Conservation (phyloP, 2,113 vertebrate species). For the Ophiodon elongatus region DNA sequence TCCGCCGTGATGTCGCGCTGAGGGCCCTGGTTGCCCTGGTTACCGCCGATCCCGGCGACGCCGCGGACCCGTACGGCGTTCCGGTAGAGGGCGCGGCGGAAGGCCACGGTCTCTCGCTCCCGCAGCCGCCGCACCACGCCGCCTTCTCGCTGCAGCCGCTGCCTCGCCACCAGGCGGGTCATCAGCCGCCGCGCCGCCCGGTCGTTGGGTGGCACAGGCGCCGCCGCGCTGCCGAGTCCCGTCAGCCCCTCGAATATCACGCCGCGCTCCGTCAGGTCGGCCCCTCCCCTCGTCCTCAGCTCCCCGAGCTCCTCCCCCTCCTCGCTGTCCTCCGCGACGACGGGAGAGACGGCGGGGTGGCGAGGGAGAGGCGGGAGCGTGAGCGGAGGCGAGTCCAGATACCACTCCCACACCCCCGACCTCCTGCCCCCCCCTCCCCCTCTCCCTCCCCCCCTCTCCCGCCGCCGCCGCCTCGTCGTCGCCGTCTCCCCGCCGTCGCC, state of each 20-base stretch:
- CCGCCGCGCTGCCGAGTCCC: slow-evolving; percentile 18
- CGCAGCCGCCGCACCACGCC: slow-evolving; percentile 38
- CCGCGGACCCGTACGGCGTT: slow-evolving; percentile 84
- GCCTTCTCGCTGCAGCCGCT: slow-evolving; percentile 62
- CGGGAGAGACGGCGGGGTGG: background rate
- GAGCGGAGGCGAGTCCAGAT: slow-evolving; percentile 42
- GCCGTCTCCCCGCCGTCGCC: background rate
- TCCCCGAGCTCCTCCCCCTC: slow-evolving; percentile 46
- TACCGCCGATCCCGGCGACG: slow-evolving; percentile 51
- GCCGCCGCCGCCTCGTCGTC: slow-evolving; percentile 20
- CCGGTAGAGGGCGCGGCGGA: slow-evolving; percentile 73
- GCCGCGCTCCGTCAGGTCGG: slow-evolving; percentile 83
- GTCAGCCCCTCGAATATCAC: slow-evolving; percentile 82
- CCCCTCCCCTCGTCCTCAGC: slow-evolving; percentile 61
- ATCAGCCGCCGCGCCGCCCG: slow-evolving; percentile 54
- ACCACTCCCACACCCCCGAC: slow-evolving; percentile 61
- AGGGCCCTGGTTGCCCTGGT: no score
- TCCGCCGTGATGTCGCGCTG: slow-evolving; percentile 89
- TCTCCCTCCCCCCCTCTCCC: slow-evolving; percentile 4
- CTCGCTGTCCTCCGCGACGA: slow-evolving; percentile 5
- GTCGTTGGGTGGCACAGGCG: background rate
- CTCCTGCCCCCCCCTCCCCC: background rate
- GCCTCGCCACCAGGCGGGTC: slow-evolving; percentile 48
- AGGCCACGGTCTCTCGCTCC: slow-evolving; percentile 61
- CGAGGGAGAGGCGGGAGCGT: slow-evolving; percentile 24